Conservation (phyloP, 2,113 vertebrate genomes). For the Vulpes lagopus region DNA sequence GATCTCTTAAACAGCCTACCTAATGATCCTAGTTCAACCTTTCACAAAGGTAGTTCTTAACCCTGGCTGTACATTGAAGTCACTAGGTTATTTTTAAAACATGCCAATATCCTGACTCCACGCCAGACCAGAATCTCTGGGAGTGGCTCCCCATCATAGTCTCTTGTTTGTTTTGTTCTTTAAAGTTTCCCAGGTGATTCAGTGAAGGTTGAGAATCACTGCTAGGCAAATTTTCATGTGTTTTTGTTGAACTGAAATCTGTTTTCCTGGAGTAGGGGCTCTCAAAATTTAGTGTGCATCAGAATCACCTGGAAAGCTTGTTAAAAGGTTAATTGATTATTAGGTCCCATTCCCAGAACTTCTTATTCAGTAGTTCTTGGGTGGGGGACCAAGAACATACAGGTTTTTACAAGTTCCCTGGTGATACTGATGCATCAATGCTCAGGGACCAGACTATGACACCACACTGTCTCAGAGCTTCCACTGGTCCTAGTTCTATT, state of each 20-base stretch:
- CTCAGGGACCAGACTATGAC: not conserved
- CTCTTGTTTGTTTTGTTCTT: not conserved
- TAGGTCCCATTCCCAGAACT: not conserved
- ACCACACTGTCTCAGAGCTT: not conserved
- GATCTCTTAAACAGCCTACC: conserved; percentile 8
- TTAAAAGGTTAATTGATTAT: not conserved
- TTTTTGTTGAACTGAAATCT: conserved; percentile 22
- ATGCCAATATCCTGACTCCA: not conserved
- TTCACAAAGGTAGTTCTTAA: conserved; percentile 21
- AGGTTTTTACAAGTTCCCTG: not conserved
- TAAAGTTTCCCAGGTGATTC: not conserved
- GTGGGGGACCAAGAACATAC: not conserved
- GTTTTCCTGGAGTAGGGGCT: not conserved
- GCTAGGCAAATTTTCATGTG: not conserved
- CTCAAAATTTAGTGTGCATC: not conserved
- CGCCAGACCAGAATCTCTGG: conserved; percentile 17
- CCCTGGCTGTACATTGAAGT: not conserved
- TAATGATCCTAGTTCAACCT: not conserved
- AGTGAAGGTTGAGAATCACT: not conserved
- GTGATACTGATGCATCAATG: not conserved
- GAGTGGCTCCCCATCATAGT: not conserved
- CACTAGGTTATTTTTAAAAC: conserved; percentile 24
- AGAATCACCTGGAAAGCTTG: not conserved
- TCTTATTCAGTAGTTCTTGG: not conserved
- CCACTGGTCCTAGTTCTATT: not conserved